Evolutionary conservation across 2,797 vertebrate genomes (phyloP).

Genomic region (Amniataba percoides): DNA sequence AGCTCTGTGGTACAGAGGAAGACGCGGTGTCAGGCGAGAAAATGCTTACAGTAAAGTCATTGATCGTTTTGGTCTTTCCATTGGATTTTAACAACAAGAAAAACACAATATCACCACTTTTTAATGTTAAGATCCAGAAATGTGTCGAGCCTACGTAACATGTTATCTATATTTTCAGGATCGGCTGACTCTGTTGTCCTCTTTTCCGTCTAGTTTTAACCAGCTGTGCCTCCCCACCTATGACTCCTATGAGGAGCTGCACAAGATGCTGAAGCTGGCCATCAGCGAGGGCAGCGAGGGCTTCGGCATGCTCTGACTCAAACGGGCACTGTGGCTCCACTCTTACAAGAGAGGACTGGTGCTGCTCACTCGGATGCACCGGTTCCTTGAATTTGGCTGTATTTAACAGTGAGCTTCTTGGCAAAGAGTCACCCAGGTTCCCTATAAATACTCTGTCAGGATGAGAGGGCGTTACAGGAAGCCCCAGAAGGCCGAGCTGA

Average conservation of each 20-base stretch:
- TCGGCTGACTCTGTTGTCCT: background rate
- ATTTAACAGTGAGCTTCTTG: conserved; percentile 34
- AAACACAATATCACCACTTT: background rate
- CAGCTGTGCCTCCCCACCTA: conserved; percentile 99
- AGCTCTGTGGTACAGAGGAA: conserved; percentile 2
- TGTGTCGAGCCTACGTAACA: background rate
- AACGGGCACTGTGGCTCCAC: conserved; percentile 43
- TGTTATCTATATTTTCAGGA: background rate
- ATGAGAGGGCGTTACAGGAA: conserved; percentile 49
- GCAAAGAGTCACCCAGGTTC: conserved; percentile 30
- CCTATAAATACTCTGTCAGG: conserved; percentile 51
- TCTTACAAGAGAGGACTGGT: conserved; percentile 31
- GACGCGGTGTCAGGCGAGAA: background rate
- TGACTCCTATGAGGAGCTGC: conserved; percentile 98
- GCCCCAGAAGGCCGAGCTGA: conserved; percentile 39
- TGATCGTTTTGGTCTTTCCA: background rate
- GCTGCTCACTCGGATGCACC: conserved; percentile 21
- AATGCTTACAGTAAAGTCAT: conserved; percentile 2
- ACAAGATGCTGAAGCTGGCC: conserved; percentile 98
- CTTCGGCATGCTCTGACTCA: conserved; percentile 96
- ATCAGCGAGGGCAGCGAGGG: conserved; percentile 99
- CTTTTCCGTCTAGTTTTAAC: conserved; percentile 91
- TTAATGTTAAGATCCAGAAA: background rate
- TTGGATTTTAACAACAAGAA: background rate
- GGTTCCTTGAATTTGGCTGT: conserved; percentile 38